Base-by-base conservation (phyloP, 2,888 invertebrate genomes). In the Hanleya hanleyi region DNA sequence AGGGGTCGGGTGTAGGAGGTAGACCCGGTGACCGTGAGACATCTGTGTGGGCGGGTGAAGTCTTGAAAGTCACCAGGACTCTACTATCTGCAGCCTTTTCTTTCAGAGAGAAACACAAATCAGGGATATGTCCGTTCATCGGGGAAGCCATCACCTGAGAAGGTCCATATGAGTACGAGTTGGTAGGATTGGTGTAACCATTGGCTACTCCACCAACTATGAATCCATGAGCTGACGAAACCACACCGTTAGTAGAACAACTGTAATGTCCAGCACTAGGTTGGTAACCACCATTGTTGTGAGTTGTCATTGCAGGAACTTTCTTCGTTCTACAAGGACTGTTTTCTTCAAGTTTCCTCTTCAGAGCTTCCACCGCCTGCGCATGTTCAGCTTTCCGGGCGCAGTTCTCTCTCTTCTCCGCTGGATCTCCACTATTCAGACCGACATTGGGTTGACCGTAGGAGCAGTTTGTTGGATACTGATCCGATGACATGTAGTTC, bases 291-390 rank as follows among this genome's bases (percentile, higher is more conserved):
- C 74, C 76, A 61, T 72, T 75, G 37, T 71, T 75, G 33, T 37
- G 65, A 29, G 69, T 68, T 47, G 61, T 64, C 51, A 84, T 68
- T 67, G 82, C 76, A 47, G 83, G 73, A 26, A 84, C 72, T 77
- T 87, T 87, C 18, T 68, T 75, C 18, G 85, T 85, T 50, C 80
- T 82, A 70, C 85, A 85, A 15, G 82, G 78, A 9, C 67, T 38
- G 66, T 82, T 80, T 66, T 85, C 83, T 73, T 82, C 83, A n/a
- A 87, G 79, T 76, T 87, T 87, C 67, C 86, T 79, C 74, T 86
- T 86, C 61, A 87, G 77, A 66, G 84, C 84, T 71, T 83, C 82
- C 36, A 87, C 81, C 26, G 82, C 83, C 68, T 84, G 82, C 12
- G 84, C 81, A 57, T 85, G 86, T 22, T 79, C 83, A 5, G 38